A percentile compares a stretch with the other conserved stretches of the same genome.
These are phyloP conservation scores for Anoplius nigerrimus DNA, from an alignment of 2,888 invertebrate species.

Conservation along the genomic window DNA sequence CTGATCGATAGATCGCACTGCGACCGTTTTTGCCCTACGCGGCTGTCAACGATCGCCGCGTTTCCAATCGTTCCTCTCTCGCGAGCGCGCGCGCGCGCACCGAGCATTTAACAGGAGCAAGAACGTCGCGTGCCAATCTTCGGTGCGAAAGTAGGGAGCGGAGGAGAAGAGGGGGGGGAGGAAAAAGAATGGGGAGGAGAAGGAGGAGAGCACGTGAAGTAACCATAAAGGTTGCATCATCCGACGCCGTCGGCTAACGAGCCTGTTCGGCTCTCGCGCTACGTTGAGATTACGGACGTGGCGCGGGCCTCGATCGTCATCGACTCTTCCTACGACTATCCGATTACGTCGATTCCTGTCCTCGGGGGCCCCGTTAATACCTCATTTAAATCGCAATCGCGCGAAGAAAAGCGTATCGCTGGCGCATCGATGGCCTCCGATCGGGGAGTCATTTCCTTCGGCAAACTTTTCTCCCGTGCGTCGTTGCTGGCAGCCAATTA, in stretches of 20 bases:
- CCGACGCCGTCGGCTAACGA: slow-evolving; percentile 6
- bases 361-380: slow-evolving; percentile 14
- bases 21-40: too few species aligned
- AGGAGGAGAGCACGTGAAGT: slow-evolving; percentile 1
- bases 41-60: too few species aligned
- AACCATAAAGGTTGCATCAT: slow-evolving; percentile 13
- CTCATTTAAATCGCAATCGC: slow-evolving; percentile 40
- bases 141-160: too few species aligned
- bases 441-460: slow-evolving; percentile 6
- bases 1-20: too few species aligned
- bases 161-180: too few species aligned
- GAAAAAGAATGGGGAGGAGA: neutral
- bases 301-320: slow-evolving; percentile 35
- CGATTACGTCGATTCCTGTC: slow-evolving; percentile 15
- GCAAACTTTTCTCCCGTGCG: slow-evolving; percentile 6
- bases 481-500: slow-evolving; percentile 50
- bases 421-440: neutral
- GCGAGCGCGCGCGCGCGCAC: too few species aligned
- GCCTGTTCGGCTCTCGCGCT: too few species aligned
- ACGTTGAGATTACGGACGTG: slow-evolving; percentile 31
- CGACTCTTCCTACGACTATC: slow-evolving; percentile 49
- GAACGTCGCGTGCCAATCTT: too few species aligned
- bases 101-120: too few species aligned
- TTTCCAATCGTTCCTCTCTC: too few species aligned
- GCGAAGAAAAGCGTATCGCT: slow-evolving; percentile 22